Conservation (phyloP, 2,797 vertebrate species). For the Melanogrammus aeglefinus region DNA sequence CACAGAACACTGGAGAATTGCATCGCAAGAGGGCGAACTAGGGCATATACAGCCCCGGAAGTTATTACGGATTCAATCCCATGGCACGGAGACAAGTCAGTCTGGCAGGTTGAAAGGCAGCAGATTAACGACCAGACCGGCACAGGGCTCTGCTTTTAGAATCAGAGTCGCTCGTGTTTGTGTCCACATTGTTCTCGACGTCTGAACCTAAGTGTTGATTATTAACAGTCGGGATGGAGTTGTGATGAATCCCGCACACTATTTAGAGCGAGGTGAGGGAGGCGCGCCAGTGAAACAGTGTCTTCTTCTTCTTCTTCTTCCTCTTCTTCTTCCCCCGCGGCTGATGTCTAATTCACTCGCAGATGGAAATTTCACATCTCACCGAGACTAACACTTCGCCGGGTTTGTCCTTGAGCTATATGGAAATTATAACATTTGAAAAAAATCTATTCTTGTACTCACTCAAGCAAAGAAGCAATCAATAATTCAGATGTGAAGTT, state of each 20-base stretch:
- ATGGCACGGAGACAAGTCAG: neutral
- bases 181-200: neutral
- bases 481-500: constrained; percentile 61
- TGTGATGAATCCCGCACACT: neutral
- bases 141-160: neutral
- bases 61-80: too few relatives aligned
- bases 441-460: constrained; percentile 56
- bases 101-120: neutral
- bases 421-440: constrained; percentile 58
- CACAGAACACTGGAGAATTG: constrained; percentile 1
- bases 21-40: neutral
- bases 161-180: neutral
- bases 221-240: neutral
- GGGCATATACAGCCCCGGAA: neutral
- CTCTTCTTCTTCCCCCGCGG: neutral
- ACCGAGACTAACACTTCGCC: constrained; percentile 26
- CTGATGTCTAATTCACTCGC: constrained; percentile 19
- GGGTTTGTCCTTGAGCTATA: constrained; percentile 48
- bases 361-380: constrained; percentile 30
- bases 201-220: neutral
- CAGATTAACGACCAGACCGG: neutral
- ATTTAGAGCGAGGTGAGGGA: constrained; percentile 10
- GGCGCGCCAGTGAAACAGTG: constrained; percentile 3
- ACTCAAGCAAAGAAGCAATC: constrained; percentile 50
- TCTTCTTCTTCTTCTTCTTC: neutral